phyloP scores from a whole-genome alignment of 2,888 invertebrate genomes.

The Pristionchus exspectatus region DNA sequence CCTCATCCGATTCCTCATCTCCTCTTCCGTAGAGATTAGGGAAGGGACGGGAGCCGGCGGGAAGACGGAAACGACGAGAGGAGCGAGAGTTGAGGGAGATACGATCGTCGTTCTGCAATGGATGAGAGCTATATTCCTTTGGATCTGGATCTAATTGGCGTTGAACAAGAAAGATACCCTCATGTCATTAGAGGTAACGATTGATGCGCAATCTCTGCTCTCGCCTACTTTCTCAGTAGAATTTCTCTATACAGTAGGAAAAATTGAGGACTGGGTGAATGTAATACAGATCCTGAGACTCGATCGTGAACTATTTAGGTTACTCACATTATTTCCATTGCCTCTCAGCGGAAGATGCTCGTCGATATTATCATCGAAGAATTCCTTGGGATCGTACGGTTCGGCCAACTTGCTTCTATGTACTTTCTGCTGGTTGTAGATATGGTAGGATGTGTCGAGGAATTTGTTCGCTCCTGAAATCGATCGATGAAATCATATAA shows the following conservation, averaged over 20 bases:
- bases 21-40: constrained; percentile 50
- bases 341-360: constrained; percentile 53
- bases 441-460: constrained; percentile 69
- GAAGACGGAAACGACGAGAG: constrained; percentile 16
- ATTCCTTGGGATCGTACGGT: constrained; percentile 46
- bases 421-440: constrained; percentile 71
- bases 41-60: not conserved
- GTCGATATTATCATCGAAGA: constrained; percentile 52
- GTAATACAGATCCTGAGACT: too few relatives aligned
- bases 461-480: constrained; percentile 67
- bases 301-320: too few relatives aligned
- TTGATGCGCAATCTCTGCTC: too few relatives aligned
- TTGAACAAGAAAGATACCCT: too few relatives aligned
- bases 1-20: constrained; percentile 51
- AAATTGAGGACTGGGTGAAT: too few relatives aligned
- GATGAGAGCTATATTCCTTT: not conserved
- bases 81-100: constrained; percentile 48
- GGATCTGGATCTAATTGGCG: too few relatives aligned
- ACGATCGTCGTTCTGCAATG: constrained; percentile 50
- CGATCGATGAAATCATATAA: not conserved
- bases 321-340: constrained; percentile 53
- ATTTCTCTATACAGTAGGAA: too few relatives aligned
- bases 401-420: constrained; percentile 33
- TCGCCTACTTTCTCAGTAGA: too few relatives aligned
- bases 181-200: too few relatives aligned